These are phyloP conservation scores for Circaetus gallicus DNA, from an alignment of 2,113 vertebrate genomes.

Conservation along the genomic window DNA sequence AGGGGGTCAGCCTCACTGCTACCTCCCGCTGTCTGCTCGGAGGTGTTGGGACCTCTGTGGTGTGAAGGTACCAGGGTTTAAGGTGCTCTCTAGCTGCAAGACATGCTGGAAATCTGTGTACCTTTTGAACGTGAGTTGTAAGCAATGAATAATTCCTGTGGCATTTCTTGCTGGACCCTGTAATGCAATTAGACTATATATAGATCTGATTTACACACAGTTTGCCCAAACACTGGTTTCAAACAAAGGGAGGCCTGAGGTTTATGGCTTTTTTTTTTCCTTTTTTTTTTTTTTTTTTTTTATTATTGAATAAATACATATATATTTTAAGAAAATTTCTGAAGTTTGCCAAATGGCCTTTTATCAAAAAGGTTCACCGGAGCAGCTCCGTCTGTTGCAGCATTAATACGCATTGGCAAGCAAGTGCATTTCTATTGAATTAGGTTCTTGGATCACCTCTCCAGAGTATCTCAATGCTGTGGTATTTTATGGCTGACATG, in stretches of 20 bases:
- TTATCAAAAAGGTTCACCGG: constrained; percentile 44
- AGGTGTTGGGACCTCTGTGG: background rate
- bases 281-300: background rate
- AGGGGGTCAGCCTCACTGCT: background rate
- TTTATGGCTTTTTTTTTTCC: background rate
- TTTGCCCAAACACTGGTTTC: constrained; percentile 11
- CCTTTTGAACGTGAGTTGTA: background rate
- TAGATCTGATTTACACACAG: background rate
- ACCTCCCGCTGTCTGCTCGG: background rate
- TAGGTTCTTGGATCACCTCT: constrained; percentile 59
- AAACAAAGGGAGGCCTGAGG: background rate
- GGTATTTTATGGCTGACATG: constrained; percentile 57
- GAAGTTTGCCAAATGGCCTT: constrained; percentile 34
- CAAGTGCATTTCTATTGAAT: constrained; percentile 60
- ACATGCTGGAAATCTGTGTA: background rate
- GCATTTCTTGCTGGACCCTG: background rate
- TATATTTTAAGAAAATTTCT: constrained; percentile 5
- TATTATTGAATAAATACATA: constrained; percentile 5
- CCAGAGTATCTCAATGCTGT: constrained; percentile 14
- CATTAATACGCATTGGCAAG: constrained; percentile 17
- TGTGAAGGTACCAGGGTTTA: background rate
- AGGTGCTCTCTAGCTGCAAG: background rate
- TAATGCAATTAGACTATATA: background rate
- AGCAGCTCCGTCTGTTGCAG: constrained; percentile 16
- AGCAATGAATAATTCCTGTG: background rate